Evolutionary conservation across 2,888 invertebrate genomes (phyloP), one percentile per base, ranked within the genome.

Genomic region (Sericinus montela): DNA sequence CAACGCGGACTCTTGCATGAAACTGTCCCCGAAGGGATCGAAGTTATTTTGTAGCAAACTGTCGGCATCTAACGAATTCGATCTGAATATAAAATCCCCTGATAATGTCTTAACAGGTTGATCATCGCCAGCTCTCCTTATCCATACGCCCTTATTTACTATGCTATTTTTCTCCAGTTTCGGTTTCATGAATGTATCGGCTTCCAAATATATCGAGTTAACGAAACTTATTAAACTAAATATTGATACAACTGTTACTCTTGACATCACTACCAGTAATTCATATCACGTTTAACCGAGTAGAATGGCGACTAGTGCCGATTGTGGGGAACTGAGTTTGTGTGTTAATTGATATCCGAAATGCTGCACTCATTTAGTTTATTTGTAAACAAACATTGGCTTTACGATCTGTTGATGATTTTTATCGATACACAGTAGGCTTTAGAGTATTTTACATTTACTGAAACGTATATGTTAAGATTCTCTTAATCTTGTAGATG

Each of bases 121-220:
- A 13, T 62, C 64, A 0, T 66, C 60, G 0, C 58, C 55, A 0
- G 50, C 36, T 1, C 63, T 65, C 0, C 65, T 62, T 0, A 74
- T 51, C 86, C 85, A 86, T 0, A 82, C 56, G 0, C 81, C 77
- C 57, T 81, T 84, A 38, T 82, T 86, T 0, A 86, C 56, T 0
- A 80, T 59, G 35, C 78, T 86, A 44, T 75, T 81, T n/a, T 72
- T 59, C 10, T 85, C 81, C 10, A 73, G 45, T 30, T 63, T 72
- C 0, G 75, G 71, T 11, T 66, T 77, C 0, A 60, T 51, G 40
- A 55, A 71, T 0, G 56, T 14, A 45, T 74, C 70, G 0, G 59
- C 61, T 6, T 64, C 59, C 19, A 79, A 53, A 37, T 54, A 72
- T 2, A 55, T 54, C 3, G 64, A 49, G 0, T 51, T 25, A n/a